Percentiles rank a stretch among this genome's conserved stretches.
phyloP scores from a whole-genome alignment of 2,113 vertebrate genomes.

The Sinocyclocheilus rhinocerous region DNA sequence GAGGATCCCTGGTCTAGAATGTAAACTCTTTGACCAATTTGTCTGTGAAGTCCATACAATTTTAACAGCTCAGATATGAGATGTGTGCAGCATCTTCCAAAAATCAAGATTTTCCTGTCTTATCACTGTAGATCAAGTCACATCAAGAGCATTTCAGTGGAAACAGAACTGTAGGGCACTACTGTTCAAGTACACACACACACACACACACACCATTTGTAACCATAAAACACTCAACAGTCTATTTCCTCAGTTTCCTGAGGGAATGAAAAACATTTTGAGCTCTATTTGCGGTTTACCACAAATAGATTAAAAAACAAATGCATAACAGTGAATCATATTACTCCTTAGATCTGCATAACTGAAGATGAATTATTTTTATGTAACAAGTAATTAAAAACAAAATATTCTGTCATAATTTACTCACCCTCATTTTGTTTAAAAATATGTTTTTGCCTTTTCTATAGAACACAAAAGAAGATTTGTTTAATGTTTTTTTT shows the following conservation, averaged over 20 bases:
- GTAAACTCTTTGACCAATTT: neutral
- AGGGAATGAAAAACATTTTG: constrained; percentile 14
- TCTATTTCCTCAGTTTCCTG: neutral
- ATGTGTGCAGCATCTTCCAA: neutral
- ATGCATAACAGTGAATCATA: neutral
- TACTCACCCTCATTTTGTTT: too few species aligned
- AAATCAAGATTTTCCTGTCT: neutral
- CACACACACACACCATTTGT: neutral
- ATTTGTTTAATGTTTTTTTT: too few species aligned
- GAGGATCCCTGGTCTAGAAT: too few species aligned
- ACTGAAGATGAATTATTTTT: neutral
- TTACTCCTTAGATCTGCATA: neutral
- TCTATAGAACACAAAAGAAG: too few species aligned
- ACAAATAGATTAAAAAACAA: neutral
- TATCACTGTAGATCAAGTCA: neutral
- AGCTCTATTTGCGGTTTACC: constrained; percentile 14
- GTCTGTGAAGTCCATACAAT: neutral
- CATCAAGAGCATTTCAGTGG: neutral
- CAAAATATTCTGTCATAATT: too few species aligned
- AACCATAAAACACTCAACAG: constrained; percentile 29
- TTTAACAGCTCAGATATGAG: neutral
- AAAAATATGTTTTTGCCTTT: too few species aligned
- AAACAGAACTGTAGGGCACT: constrained; percentile 16
- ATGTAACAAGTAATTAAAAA: too few species aligned
- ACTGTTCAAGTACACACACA: neutral